Evolutionary conservation across 2,797 vertebrate genomes (phyloP).

Genomic region (Argyrosomus regius): DNA sequence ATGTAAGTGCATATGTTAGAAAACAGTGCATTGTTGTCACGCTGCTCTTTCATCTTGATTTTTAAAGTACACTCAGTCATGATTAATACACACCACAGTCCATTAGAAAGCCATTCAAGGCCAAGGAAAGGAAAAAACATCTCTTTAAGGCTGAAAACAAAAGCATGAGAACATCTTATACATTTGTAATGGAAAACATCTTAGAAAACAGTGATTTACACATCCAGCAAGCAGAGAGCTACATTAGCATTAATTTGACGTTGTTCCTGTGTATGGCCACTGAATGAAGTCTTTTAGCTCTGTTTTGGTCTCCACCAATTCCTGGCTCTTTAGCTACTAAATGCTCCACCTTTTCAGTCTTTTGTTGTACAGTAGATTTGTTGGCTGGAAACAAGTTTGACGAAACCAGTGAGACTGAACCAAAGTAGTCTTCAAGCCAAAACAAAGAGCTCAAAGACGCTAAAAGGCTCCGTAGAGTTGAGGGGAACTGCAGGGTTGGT

Average conservation of each 20-base stretch:
- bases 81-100: conserved; percentile 34
- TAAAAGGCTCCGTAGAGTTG: neutral
- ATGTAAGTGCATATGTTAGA: conserved; percentile 37
- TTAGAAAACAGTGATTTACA: too few relatives aligned
- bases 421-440: neutral
- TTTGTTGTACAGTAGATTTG: neutral
- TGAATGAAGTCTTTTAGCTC: too few relatives aligned
- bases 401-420: neutral
- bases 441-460: neutral
- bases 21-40: conserved; percentile 32
- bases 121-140: conserved; percentile 18
- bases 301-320: too few relatives aligned
- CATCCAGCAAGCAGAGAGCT: too few relatives aligned
- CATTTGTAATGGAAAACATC: too few relatives aligned
- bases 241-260: too few relatives aligned
- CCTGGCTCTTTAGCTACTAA: neutral
- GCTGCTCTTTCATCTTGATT: conserved; percentile 37
- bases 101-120: conserved; percentile 28
- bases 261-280: too few relatives aligned
- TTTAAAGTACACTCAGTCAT: neutral
- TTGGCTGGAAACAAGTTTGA: neutral
- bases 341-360: neutral
- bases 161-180: too few relatives aligned
- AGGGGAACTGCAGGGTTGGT: neutral
- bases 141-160: neutral